Conservation (phyloP, 2,113 vertebrate genomes). For the Oryzias curvinotus region DNA sequence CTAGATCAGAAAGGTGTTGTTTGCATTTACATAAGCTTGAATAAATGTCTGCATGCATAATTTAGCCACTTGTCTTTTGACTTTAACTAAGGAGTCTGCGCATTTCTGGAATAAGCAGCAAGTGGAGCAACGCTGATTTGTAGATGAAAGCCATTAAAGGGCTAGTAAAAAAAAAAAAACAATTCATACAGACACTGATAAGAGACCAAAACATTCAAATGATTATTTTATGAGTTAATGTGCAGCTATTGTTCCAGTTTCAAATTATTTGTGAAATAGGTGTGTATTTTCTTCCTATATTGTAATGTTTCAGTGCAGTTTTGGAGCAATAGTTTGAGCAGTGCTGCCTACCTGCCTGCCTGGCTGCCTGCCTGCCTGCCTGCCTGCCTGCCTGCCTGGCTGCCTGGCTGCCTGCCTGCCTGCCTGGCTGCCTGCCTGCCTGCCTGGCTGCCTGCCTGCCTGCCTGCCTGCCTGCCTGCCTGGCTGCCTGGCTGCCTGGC, state of each 20-base stretch:
- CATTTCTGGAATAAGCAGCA: background rate
- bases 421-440: too few species aligned
- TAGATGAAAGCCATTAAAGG: background rate
- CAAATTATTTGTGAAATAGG: background rate
- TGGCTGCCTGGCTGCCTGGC: background rate
- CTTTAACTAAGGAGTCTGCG: background rate
- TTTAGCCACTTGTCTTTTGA: background rate
- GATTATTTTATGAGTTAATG: too few species aligned
- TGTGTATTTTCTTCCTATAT: constrained; percentile 33
- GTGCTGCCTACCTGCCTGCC: constrained; percentile 8
- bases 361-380: too few species aligned
- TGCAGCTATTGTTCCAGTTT: background rate
- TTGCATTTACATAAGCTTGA: background rate
- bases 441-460: too few species aligned
- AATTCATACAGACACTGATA: too few species aligned
- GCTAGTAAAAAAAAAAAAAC: background rate
- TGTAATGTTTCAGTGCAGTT: constrained; percentile 28
- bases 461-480: too few species aligned
- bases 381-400: too few species aligned
- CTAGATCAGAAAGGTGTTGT: too few species aligned
- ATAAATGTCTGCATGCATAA: background rate
- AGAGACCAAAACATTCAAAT: too few species aligned
- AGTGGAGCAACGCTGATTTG: background rate
- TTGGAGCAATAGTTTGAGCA: constrained; percentile 24
- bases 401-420: too few species aligned